Conservation (phyloP, 2,797 vertebrate genomes). For the Sparus aurata region DNA sequence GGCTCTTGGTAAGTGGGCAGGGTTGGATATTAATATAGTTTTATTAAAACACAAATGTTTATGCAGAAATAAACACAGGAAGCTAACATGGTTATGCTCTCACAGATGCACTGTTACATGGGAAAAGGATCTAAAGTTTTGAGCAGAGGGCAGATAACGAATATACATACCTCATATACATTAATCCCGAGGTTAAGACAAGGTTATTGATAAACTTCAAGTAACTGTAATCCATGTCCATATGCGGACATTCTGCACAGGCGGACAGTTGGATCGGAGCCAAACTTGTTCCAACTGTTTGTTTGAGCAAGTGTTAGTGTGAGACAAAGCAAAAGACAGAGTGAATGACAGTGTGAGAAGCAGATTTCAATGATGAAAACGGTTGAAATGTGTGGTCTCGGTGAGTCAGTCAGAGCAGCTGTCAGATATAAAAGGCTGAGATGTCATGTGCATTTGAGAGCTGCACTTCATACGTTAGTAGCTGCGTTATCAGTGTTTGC, state of each 20-base stretch:
- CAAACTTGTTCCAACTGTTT: slow-evolving; percentile 9
- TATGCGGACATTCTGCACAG: slow-evolving; percentile 20
- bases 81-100: slow-evolving; percentile 38
- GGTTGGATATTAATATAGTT: slow-evolving; percentile 53
- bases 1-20: slow-evolving; percentile 1
- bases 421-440: slow-evolving; percentile 22
- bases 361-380: slow-evolving; percentile 40
- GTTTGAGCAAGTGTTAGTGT: not conserved
- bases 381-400: slow-evolving; percentile 26
- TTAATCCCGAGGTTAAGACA: slow-evolving; percentile 19
- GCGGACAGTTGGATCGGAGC: not conserved
- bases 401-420: slow-evolving; percentile 11
- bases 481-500: slow-evolving; percentile 64
- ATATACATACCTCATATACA: slow-evolving; percentile 14
- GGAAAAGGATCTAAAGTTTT: slow-evolving; percentile 36
- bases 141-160: slow-evolving; percentile 25
- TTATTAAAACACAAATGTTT: slow-evolving; percentile 60
- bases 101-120: slow-evolving; percentile 41
- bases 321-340: no score
- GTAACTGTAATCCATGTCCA: slow-evolving; percentile 12
- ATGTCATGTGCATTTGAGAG: slow-evolving; percentile 42
- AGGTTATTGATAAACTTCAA: slow-evolving; percentile 16
- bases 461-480: slow-evolving; percentile 37
- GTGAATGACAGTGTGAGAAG: not conserved
- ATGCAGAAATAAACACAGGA: slow-evolving; percentile 67